These are phyloP conservation scores for Eugnorisma glareosa DNA, from an alignment of 2,888 invertebrate genomes.

Conservation along the genomic window DNA sequence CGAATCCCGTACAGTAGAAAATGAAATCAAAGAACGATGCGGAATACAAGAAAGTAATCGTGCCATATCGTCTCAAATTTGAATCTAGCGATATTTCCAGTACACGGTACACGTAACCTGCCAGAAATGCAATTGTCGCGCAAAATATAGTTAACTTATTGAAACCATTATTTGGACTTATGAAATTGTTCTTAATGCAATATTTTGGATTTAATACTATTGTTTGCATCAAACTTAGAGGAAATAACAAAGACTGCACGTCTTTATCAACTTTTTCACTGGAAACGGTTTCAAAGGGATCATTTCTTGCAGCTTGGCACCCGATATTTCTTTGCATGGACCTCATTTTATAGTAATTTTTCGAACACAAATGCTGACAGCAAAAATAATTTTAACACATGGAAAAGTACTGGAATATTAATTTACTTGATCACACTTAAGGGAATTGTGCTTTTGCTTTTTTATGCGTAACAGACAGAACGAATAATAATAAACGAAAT, in stretches of 20 bases:
- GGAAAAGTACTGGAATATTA: not conserved
- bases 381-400: no score
- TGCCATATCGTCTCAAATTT: conserved; percentile 15
- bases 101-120: conserved; percentile 13
- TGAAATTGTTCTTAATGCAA: conserved; percentile 37
- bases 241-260: conserved; percentile 32
- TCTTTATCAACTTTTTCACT: conserved; percentile 25
- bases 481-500: not conserved
- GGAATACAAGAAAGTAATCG: conserved; percentile 21
- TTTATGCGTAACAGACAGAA: not conserved
- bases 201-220: conserved; percentile 37
- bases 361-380: not conserved
- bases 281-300: not conserved
- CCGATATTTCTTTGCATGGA: not conserved
- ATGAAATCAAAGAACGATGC: conserved; percentile 24
- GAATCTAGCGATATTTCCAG: conserved; percentile 19
- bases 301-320: not conserved
- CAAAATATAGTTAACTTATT: conserved; percentile 26
- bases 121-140: not conserved
- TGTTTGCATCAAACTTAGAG: conserved; percentile 34
- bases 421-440: not conserved
- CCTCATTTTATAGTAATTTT: conserved; percentile 4
- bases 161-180: conserved; percentile 13
- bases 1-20: conserved; percentile 31
- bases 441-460: conserved; percentile 14